Conservation (phyloP, 2,113 vertebrate genomes). For the Fregata magnificens region DNA sequence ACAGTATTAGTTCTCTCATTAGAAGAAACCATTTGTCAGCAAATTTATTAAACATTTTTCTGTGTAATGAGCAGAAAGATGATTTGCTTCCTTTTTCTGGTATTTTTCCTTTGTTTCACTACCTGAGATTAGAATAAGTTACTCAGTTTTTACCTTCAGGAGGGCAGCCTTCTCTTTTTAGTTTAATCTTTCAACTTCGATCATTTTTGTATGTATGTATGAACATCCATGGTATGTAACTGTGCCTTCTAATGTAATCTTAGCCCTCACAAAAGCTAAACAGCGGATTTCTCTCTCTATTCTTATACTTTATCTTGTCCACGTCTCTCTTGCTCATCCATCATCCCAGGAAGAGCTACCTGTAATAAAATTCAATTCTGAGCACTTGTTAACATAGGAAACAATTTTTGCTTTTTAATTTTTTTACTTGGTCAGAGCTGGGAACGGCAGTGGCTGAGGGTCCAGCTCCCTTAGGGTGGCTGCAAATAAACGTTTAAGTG, state of each 20-base stretch:
- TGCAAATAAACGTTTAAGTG: background rate
- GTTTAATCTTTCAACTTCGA: background rate
- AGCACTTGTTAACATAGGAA: background rate
- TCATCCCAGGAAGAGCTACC: background rate
- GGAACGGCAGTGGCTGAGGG: background rate
- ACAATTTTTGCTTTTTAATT: background rate
- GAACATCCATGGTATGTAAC: background rate
- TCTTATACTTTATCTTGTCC: background rate
- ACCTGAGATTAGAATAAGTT: background rate
- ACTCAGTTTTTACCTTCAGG: background rate
- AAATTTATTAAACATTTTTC: background rate
- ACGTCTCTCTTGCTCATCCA: background rate
- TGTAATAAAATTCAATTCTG: background rate
- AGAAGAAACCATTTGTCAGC: background rate
- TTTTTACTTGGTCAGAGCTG: background rate
- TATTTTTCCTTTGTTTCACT: background rate
- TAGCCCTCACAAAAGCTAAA: background rate
- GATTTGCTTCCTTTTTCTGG: background rate
- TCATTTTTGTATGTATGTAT: background rate
- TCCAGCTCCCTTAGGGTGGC: background rate
- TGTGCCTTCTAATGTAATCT: background rate
- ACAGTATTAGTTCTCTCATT: background rate
- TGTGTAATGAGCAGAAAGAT: background rate
- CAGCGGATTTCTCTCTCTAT: background rate
- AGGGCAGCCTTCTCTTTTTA: background rate